phyloP scores from a whole-genome alignment of 2,888 invertebrate species.

The Stramonita haemastoma region DNA sequence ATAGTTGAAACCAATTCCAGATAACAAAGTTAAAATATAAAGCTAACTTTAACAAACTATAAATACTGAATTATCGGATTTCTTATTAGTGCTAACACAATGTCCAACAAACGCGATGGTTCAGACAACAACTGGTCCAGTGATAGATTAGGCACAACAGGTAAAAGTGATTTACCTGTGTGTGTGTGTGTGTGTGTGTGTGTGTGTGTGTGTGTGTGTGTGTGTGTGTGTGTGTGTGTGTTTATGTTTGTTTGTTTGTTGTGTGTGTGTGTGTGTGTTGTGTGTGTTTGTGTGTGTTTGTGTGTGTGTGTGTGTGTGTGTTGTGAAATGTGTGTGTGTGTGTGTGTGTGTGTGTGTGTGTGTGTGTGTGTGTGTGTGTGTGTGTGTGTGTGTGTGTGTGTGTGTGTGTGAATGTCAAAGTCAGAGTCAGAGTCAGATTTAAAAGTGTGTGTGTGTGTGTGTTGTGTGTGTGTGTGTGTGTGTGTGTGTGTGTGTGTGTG shows the following conservation, averaged over 20 bases:
- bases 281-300: not conserved
- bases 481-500: not conserved
- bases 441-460: not conserved
- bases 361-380: not conserved
- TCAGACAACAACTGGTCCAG: too few species aligned
- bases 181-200: not conserved
- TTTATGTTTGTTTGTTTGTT: not conserved
- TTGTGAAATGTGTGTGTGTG: not conserved
- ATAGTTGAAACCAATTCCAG: too few species aligned
- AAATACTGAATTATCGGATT: too few species aligned
- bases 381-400: not conserved
- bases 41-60: too few species aligned
- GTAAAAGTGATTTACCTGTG: too few species aligned
- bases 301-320: not conserved
- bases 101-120: too few species aligned
- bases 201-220: constrained; percentile 6
- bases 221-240: not conserved
- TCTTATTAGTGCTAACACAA: too few species aligned
- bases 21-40: too few species aligned
- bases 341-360: not conserved
- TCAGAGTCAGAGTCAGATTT: not conserved
- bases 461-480: constrained; percentile 1
- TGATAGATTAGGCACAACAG: too few species aligned
- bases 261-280: not conserved
- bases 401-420: not conserved